Evolutionary conservation across 2,113 vertebrate species (phyloP).

Genomic region (Steatornis caripensis): DNA sequence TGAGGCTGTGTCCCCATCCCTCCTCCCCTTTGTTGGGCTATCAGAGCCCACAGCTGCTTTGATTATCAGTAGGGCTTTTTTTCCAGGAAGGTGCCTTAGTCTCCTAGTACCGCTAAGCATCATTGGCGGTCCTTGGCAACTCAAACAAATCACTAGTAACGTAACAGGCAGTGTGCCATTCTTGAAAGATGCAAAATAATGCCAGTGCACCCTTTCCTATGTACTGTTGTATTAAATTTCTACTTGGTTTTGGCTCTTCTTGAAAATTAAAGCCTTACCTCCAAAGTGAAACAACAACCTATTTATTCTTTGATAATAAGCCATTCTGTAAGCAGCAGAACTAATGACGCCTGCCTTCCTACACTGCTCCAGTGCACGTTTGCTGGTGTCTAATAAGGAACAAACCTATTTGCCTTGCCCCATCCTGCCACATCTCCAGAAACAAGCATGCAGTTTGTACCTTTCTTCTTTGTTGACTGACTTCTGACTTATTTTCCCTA

Average conservation of each 20-base stretch:
- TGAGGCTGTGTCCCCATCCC: not conserved
- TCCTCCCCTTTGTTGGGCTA: not conserved
- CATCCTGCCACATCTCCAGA: not conserved
- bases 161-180: accelerated
- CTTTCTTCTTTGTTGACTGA: not conserved
- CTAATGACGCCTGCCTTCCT: not conserved
- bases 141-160: not conserved
- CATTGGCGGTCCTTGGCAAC: not conserved
- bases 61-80: not conserved
- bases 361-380: accelerated
- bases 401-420: not conserved
- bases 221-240: not conserved
- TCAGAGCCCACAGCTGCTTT: not conserved
- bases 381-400: not conserved
- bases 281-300: not conserved
- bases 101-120: not conserved
- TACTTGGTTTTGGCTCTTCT: not conserved
- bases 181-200: not conserved
- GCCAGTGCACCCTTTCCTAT: not conserved
- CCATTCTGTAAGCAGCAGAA: not conserved
- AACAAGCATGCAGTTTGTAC: not conserved
- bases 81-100: not conserved
- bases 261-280: not conserved
- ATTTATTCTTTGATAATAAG: not conserved
- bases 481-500: not conserved